These are phyloP conservation scores for Pimpla rufipes DNA, from an alignment of 2,888 invertebrate species.

Conservation along the genomic window DNA sequence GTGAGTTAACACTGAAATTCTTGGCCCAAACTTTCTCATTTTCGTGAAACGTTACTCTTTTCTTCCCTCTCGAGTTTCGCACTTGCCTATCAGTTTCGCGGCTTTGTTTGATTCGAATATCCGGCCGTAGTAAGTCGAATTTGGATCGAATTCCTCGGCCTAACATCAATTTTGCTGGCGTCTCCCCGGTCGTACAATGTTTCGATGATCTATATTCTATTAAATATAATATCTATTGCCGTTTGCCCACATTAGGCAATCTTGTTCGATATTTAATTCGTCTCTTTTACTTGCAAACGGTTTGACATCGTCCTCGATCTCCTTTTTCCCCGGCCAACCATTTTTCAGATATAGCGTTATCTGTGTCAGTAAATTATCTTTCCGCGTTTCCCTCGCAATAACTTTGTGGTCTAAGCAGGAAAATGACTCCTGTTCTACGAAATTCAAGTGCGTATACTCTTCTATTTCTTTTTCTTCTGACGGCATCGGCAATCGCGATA, in stretches of 20 bases:
- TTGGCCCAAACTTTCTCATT: slow-evolving; percentile 55
- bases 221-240: slow-evolving; percentile 36
- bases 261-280: slow-evolving; percentile 57
- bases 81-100: slow-evolving; percentile 34
- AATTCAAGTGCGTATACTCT: slow-evolving; percentile 18
- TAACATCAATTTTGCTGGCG: slow-evolving; percentile 48
- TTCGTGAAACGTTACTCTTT: slow-evolving; percentile 18
- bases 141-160: slow-evolving; percentile 44
- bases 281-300: slow-evolving; percentile 31
- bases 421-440: background rate
- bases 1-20: slow-evolving; percentile 37
- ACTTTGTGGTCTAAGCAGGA: slow-evolving; percentile 4
- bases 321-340: slow-evolving; percentile 59
- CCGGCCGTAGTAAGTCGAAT: slow-evolving; percentile 43
- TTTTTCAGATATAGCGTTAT: slow-evolving; percentile 28
- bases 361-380: slow-evolving; percentile 6
- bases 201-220: slow-evolving; percentile 45
- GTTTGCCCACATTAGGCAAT: slow-evolving; percentile 62
- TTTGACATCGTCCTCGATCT: background rate
- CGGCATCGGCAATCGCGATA: slow-evolving; percentile 38
- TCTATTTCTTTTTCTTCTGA: background rate
- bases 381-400: slow-evolving; percentile 27
- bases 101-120: slow-evolving; percentile 10
- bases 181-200: slow-evolving; percentile 53
- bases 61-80: slow-evolving; percentile 42